phyloP scores from a whole-genome alignment of 2,888 invertebrate species.

The Halictus ligatus region DNA sequence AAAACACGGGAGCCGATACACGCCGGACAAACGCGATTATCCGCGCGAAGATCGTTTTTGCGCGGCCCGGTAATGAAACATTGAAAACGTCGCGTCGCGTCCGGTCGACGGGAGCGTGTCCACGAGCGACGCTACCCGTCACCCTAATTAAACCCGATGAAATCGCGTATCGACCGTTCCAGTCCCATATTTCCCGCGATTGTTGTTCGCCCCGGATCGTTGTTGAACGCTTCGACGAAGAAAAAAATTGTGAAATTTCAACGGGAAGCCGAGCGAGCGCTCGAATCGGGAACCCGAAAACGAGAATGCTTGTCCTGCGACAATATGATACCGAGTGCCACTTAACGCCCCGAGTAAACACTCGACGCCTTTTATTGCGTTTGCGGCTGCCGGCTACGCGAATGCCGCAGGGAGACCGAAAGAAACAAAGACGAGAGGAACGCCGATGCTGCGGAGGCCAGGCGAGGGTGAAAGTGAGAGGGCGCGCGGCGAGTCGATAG shows the following conservation, averaged over 20 bases:
- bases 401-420: slow-evolving; percentile 39
- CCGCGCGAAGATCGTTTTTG: slow-evolving; percentile 23
- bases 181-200: neutral
- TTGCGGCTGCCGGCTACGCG: slow-evolving; percentile 63
- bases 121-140: neutral
- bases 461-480: neutral
- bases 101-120: neutral
- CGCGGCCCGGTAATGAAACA: slow-evolving; percentile 4
- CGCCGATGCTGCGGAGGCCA: neutral
- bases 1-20: slow-evolving; percentile 25
- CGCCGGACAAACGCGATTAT: slow-evolving; percentile 29
- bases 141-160: slow-evolving; percentile 45
- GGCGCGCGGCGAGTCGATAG: slow-evolving; percentile 54
- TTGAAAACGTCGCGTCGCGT: neutral
- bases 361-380: slow-evolving; percentile 77
- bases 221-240: neutral
- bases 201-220: neutral
- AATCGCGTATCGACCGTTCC: slow-evolving; percentile 22
- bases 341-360: slow-evolving; percentile 74
- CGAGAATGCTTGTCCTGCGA: slow-evolving; percentile 68
- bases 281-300: slow-evolving; percentile 62
- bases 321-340: slow-evolving; percentile 77
- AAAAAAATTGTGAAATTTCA: slow-evolving; percentile 25
- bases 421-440: slow-evolving; percentile 41
- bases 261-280: neutral